Evolutionary conservation across 2,797 vertebrate genomes (phyloP), one percentile per base, ranked within the genome.

Genomic region (Peromyscus aztecus): DNA sequence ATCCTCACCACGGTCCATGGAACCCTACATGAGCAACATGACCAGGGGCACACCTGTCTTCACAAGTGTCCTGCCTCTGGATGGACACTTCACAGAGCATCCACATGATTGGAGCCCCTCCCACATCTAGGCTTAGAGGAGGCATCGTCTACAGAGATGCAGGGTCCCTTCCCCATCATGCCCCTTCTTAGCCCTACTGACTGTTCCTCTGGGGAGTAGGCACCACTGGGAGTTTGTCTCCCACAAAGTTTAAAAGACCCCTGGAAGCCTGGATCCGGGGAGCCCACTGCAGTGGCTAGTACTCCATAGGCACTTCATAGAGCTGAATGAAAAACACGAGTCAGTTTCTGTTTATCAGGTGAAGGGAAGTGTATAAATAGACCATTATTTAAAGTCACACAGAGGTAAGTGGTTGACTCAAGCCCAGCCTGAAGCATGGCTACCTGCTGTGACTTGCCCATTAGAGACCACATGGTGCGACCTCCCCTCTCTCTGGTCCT

Each of bases 261-360:
- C 0, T 0, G 0, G 49, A 67, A 80, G 10, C 16, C 0, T 0
- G 37, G 49, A 7, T n/a, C 24, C n/a, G 0, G 9, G 34, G 0
- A 3, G 10, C 34, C 55, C 77, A 1, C 1, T n/a, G 2, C 0
- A n/a, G 14, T 1, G 11, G 17, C 8, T 16, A 8, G 4, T 0
- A 4, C 46, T 4, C 21, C n/a, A 43, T 21, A 14, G n/a, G 31
- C 2, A 2, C 43, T 0, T 43, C 24, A 0, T 13, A 24, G 9
- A 5, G 52, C 4, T 37, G 77, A 82, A 4, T 34, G n/a, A 61
- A 69, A 21, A 34, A 10, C 52, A 46, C 23, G 19, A 49, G 55
- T 89, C 84, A 49, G 29, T 77, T 43, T 81, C 59, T 31, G 31
- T 2, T 34, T 76, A 27, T 37, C 59, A 7, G 31, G 21, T 52